Percentiles rank a stretch among this genome's conserved stretches.
phyloP scores from a whole-genome alignment of 2,888 invertebrate genomes.

The Drosophila rubida region DNA sequence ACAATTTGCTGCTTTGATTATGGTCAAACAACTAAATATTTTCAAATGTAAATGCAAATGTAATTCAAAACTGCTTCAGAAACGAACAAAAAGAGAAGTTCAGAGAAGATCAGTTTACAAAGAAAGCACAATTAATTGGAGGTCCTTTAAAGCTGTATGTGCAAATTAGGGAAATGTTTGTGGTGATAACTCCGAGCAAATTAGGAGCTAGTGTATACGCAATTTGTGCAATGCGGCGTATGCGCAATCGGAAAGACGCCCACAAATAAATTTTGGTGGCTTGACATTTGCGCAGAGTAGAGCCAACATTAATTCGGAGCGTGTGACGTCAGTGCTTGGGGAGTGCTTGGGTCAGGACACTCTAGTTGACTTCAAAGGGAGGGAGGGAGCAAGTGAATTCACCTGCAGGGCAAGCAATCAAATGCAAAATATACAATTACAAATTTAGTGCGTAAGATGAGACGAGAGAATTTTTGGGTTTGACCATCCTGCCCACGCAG shows the following conservation, averaged over 20 bases:
- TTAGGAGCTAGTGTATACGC: neutral
- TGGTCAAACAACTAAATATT: too few relatives aligned
- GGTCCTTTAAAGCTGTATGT: neutral
- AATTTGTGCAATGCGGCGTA: slow-evolving; percentile 24
- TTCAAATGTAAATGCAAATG: neutral
- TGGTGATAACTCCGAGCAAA: neutral
- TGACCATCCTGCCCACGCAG: slow-evolving; percentile 36
- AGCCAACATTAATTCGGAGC: slow-evolving; percentile 1
- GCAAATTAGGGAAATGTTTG: neutral
- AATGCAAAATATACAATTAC: slow-evolving; percentile 73
- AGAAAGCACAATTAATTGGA: neutral
- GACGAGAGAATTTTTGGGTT: slow-evolving; percentile 37
- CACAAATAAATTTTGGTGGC: neutral
- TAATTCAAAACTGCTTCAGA: neutral
- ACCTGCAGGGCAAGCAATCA: slow-evolving; percentile 71
- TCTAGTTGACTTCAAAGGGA: neutral
- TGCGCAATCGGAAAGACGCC: slow-evolving; percentile 25
- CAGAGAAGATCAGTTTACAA: neutral
- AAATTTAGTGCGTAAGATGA: slow-evolving; percentile 64
- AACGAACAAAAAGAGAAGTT: neutral
- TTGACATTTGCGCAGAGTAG: slow-evolving; percentile 24
- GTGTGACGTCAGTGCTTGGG: slow-evolving; percentile 51
- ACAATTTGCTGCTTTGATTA: too few relatives aligned
- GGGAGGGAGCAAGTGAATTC: slow-evolving; percentile 17
- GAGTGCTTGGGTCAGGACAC: neutral